A percentile compares a stretch with the other conserved stretches of the same genome.
phyloP scores from a whole-genome alignment of 2,888 invertebrate species.

The Hirtodrosophila cameraria region DNA sequence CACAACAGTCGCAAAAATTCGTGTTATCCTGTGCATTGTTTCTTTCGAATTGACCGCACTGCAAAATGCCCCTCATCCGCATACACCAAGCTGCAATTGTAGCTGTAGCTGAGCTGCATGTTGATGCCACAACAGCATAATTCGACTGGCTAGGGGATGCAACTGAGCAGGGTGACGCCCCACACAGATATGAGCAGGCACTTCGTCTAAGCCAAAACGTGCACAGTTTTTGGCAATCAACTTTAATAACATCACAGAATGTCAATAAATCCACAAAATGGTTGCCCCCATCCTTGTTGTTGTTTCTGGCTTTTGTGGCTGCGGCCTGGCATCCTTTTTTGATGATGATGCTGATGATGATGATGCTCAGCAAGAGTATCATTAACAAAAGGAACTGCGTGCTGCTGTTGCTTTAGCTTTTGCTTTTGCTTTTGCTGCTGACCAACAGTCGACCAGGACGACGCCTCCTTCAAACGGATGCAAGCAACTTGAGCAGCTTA shows the following conservation, averaged over 20 bases:
- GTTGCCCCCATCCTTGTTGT: constrained; percentile 45
- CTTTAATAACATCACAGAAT: constrained; percentile 82
- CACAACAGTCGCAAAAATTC: constrained; percentile 34
- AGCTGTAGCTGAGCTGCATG: constrained; percentile 57
- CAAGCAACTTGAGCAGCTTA: constrained; percentile 68
- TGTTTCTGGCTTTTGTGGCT: constrained; percentile 21
- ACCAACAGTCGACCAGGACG: constrained; percentile 40
- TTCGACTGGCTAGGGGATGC: background rate
- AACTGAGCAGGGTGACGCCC: background rate
- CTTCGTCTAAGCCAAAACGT: constrained; percentile 74
- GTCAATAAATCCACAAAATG: constrained; percentile 82
- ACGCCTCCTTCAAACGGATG: constrained; percentile 29
- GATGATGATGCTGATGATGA: constrained; percentile 29
- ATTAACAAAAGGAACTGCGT: constrained; percentile 77
- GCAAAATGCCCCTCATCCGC: constrained; percentile 39
- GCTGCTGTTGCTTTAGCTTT: too few species aligned
- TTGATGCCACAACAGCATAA: constrained; percentile 46
- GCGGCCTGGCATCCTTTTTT: constrained; percentile 43
- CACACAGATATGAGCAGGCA: constrained; percentile 32
- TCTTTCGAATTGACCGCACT: constrained; percentile 72
- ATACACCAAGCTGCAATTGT: constrained; percentile 7
- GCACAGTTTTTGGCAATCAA: constrained; percentile 77
- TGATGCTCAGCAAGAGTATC: constrained; percentile 70
- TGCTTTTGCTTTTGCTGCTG: too few species aligned
- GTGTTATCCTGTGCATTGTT: constrained; percentile 62